Evolutionary conservation across 1,140 invertebrate species (phyloP), one percentile per base, ranked within the genome.

Genomic region (Melipona quadrifasciata): DNA sequence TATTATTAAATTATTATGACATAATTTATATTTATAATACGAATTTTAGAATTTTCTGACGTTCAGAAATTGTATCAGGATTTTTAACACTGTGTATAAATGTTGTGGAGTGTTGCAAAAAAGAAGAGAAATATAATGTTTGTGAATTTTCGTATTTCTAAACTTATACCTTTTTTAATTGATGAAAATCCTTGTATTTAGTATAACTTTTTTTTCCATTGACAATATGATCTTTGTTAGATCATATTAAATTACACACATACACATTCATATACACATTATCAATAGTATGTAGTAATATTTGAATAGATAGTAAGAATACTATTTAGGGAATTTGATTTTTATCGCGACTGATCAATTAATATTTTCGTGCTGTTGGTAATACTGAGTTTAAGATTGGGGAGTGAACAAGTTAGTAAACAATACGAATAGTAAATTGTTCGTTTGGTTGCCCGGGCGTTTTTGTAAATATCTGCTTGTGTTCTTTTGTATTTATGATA

Each of bases 361-460:
- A 70, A n/a, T n/a, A 47, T 31, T 65, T 1, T n/a, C 17, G 2
- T 6, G 27, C 8, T 58, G 72, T 76, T 82, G 80, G 80, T 31
- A 82, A 34, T 39, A 76, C 17, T 82, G 80, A 82, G 12, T 76
- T 76, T 51, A 57, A 82, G 73, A 82, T 82, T 21, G 14, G 31
- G 21, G n/a, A 82, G 21, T 58, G 39, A 39, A 51, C 1, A 27
- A 55, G 24, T 77, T 68, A 70, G 74, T 83, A 83, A 83, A 77
- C 81, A 83, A 83, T 78, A 68, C 31, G 24, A 78, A 83, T 47
- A 39, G 19, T 14, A 24, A 55, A 58, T 14, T 21, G 39, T 27
- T 47, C 16, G 11, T 27, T 34, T 6, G 70, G 51, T 68, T 24
- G 65, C 11, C 53, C 65, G 55, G 39, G 5, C 65, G n/a, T 70